Evolutionary conservation across 2,888 invertebrate species (phyloP), one percentile per base, ranked within the genome.

Genomic region (Artemia sp.): DNA sequence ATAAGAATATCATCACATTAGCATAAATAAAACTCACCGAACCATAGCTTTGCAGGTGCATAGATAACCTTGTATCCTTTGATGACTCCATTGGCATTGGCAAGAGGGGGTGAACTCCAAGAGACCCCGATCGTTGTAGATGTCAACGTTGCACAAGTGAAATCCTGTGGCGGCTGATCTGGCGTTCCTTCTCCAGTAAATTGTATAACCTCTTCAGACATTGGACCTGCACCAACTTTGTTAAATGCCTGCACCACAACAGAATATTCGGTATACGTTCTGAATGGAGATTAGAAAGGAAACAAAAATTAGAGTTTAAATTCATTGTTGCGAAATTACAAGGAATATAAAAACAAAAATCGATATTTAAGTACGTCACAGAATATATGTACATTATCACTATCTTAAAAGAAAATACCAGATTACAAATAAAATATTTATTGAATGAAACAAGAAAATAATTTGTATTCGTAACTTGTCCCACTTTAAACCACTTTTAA

Each of bases 51-150:
- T 74, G 90, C 90, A 66, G 92, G 90, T 74, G 92, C 91, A 76
- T 92, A 92, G 71, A 92, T 85, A 71, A 92, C 91, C 80, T 94
- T 93, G 82, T 95, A 96, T 12, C 94, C 94, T 78, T 93, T 92
- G 76, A 95, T 92, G 64, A 94, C 87, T 73, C 95, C 95, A 78
- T 95, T 93, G 67, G 94, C 92, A 52, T 92, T 87, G 72, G 88
- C 88, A 3, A 92, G 83, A 58, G 94, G 92, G 0, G 95, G 95
- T 0, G 93, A 92, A 0, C 90, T 88, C 95, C 95, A 96, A 38
- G 90, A 89, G 5, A 95, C 91, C 71, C 92, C 85, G 76, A 96
- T 92, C 2, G 92, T 92, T 79, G 93, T 92, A 6, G 95, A 93
- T 11, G 93, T 93, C 66, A 94, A 82, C 0, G 94, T 91, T 6